Conservation (phyloP, 2,113 vertebrate genomes). For the Passerina amoena region DNA sequence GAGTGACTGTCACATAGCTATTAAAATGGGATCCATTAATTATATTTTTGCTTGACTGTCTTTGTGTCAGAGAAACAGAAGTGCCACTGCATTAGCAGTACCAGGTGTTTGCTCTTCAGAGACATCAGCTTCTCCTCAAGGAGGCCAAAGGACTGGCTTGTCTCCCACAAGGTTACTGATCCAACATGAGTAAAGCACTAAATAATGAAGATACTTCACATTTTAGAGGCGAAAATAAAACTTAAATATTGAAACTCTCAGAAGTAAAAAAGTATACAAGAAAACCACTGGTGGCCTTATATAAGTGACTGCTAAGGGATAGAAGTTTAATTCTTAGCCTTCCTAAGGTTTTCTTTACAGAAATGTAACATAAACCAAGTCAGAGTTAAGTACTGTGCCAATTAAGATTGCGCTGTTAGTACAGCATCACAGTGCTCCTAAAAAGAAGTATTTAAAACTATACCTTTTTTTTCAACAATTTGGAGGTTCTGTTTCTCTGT, state of each 20-base stretch:
- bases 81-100: too few species aligned
- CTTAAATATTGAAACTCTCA: background rate
- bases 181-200: background rate
- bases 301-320: background rate
- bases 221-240: background rate
- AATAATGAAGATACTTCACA: background rate
- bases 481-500: background rate
- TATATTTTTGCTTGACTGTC: fast-evolving
- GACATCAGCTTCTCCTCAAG: background rate
- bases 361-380: background rate
- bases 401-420: background rate
- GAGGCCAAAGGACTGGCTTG: background rate
- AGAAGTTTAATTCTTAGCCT: background rate
- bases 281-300: background rate
- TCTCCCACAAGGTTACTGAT: background rate
- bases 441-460: background rate
- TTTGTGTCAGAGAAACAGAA: background rate
- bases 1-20: background rate
- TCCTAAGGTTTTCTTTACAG: background rate
- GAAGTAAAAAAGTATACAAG: background rate
- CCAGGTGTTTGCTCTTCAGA: background rate
- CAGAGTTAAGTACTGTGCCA: background rate
- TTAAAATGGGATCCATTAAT: background rate
- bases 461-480: background rate
- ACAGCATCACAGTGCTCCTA: background rate